Conservation (phyloP, 1,140 invertebrate genomes). For the Melipona quadrifasciata region DNA sequence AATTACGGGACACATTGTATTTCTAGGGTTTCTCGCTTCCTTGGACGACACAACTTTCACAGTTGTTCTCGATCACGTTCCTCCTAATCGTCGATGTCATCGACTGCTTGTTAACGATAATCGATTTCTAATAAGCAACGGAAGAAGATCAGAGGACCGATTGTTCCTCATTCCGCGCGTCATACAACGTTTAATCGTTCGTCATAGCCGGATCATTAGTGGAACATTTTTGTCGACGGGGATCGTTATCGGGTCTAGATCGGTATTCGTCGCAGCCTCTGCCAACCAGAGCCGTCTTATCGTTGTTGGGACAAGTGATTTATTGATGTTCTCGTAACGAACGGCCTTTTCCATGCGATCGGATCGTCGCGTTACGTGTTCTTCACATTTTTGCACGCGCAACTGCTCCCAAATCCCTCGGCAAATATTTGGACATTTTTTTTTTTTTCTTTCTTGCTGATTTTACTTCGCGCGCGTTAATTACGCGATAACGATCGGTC, state of each 20-base stretch:
- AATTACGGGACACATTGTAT: too few species aligned
- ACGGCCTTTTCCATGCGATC: background rate
- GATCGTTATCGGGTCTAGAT: constrained; percentile 13
- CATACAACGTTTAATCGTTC: background rate
- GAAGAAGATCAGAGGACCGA: background rate
- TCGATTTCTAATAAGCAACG: constrained; percentile 17
- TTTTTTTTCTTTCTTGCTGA: constrained; percentile 1
- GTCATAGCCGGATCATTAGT: constrained; percentile 1
- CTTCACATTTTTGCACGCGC: too few species aligned
- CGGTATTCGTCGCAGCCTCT: background rate
- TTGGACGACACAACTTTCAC: background rate
- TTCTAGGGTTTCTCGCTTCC: background rate
- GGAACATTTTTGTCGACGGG: background rate
- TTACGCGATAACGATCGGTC: background rate
- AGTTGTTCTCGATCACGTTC: background rate
- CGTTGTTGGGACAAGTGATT: constrained; percentile 27
- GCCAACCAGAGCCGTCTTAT: background rate
- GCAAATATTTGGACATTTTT: constrained; percentile 20
- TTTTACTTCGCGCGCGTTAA: background rate
- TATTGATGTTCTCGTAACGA: constrained; percentile 22
- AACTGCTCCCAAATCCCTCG: background rate
- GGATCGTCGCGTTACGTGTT: background rate
- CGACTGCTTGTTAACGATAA: constrained; percentile 21
- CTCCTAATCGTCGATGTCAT: constrained; percentile 32
- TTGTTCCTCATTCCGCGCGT: background rate